Evolutionary conservation across 2,888 invertebrate genomes (phyloP).

Genomic region (Himalopsyche anomala): DNA sequence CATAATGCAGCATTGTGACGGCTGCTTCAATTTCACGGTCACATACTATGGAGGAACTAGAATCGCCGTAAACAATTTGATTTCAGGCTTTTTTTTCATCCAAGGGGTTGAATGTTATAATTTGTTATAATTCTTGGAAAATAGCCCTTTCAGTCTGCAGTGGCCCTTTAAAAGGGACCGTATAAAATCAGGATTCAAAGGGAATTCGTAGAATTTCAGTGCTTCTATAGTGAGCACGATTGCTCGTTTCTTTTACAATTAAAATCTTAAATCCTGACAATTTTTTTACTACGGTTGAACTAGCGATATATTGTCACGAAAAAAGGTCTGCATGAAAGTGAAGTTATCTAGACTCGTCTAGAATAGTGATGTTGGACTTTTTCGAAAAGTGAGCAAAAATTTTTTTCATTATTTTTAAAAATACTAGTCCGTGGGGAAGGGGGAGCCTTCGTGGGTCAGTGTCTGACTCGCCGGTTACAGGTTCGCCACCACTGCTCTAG

Average conservation of each 20-base stretch:
- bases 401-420: too few species aligned
- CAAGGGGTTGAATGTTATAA: conserved; percentile 52
- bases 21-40: conserved; percentile 49
- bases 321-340: too few species aligned
- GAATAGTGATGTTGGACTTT: too few species aligned
- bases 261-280: neutral
- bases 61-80: conserved; percentile 49
- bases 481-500: too few species aligned
- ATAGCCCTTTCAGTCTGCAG: conserved; percentile 43
- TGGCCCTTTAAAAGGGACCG: conserved; percentile 31
- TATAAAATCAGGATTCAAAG: conserved; percentile 48
- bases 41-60: conserved; percentile 5
- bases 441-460: too few species aligned
- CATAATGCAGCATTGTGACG: conserved; percentile 48
- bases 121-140: conserved; percentile 60
- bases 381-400: too few species aligned
- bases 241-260: conserved; percentile 33
- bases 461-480: too few species aligned
- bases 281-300: too few species aligned
- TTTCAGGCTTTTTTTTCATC: conserved; percentile 52
- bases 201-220: conserved; percentile 52
- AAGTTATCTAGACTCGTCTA: too few species aligned
- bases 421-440: too few species aligned
- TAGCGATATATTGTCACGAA: too few species aligned
- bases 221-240: conserved; percentile 45